A percentile compares a stretch with the other conserved stretches of the same genome.
These are phyloP conservation scores for Dinoponera quadriceps DNA, from an alignment of 1,140 invertebrate species.

Conservation along the genomic window DNA sequence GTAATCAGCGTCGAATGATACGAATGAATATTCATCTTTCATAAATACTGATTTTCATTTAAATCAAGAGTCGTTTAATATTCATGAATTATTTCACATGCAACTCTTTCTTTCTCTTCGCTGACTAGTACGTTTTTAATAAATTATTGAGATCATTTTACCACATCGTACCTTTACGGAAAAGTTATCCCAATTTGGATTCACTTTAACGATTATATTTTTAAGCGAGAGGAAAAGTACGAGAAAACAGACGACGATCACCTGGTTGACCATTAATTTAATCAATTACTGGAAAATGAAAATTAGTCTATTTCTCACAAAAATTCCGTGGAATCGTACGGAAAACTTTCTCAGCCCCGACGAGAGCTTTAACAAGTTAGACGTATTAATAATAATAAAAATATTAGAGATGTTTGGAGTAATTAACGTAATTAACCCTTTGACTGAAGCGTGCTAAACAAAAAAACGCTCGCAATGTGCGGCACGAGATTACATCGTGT, in stretches of 20 bases:
- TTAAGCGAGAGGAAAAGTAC: background rate
- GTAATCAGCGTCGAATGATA: constrained; percentile 38
- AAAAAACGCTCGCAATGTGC: too few species aligned
- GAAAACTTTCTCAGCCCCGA: too few species aligned
- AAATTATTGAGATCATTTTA: background rate
- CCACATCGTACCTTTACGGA: background rate
- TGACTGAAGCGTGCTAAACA: too few species aligned
- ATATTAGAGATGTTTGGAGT: too few species aligned
- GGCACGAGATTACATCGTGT: too few species aligned
- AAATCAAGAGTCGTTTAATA: constrained; percentile 58
- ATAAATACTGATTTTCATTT: constrained; percentile 62
- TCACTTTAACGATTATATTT: background rate
- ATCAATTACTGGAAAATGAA: background rate
- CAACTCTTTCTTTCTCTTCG: background rate
- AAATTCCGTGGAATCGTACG: too few species aligned
- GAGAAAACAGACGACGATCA: background rate
- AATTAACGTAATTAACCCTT: too few species aligned
- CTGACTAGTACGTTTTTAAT: background rate
- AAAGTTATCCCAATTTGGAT: background rate
- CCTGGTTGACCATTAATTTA: background rate
- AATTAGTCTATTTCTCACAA: background rate
- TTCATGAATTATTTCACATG: constrained; percentile 47
- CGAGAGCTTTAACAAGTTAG: too few species aligned
- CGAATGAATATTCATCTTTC: constrained; percentile 61
- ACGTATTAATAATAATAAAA: too few species aligned